Conservation (phyloP, 2,797 vertebrate species). For the Craterocephalus amniculus region DNA sequence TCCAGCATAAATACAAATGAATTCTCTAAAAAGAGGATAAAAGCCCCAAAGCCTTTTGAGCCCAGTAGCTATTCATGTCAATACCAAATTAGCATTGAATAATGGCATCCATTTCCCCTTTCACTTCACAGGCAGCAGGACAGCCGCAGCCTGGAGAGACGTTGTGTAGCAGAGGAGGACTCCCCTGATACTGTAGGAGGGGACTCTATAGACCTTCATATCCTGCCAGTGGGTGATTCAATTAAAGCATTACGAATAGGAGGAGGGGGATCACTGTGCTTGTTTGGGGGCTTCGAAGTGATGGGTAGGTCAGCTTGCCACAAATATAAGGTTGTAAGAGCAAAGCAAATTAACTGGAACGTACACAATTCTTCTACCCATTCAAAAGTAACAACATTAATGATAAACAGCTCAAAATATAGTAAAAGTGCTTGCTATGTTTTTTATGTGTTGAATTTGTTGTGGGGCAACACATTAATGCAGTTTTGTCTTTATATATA, state of each 20-base stretch:
- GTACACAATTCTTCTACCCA: not conserved
- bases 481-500: too few relatives aligned
- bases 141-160: slow-evolving; percentile 57
- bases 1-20: slow-evolving; percentile 54
- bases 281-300: slow-evolving; percentile 9
- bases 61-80: slow-evolving; percentile 49
- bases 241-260: slow-evolving; percentile 43
- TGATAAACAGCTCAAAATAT: not conserved
- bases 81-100: slow-evolving; percentile 67
- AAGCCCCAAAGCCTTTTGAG: slow-evolving; percentile 23
- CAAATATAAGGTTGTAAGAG: not conserved
- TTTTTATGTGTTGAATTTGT: too few relatives aligned
- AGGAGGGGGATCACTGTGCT: not conserved
- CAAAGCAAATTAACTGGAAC: not conserved
- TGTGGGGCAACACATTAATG: too few relatives aligned
- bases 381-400: not conserved
- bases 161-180: slow-evolving; percentile 35
- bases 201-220: slow-evolving; percentile 43
- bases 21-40: slow-evolving; percentile 29
- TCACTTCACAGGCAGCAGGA: slow-evolving; percentile 50
- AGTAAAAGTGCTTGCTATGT: too few relatives aligned
- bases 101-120: slow-evolving; percentile 69
- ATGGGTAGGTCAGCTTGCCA: slow-evolving; percentile 5
- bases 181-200: slow-evolving; percentile 28
- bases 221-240: slow-evolving; percentile 55